Evolutionary conservation across 2,797 vertebrate genomes (phyloP).

Genomic region (Semaprochilodus insignis): DNA sequence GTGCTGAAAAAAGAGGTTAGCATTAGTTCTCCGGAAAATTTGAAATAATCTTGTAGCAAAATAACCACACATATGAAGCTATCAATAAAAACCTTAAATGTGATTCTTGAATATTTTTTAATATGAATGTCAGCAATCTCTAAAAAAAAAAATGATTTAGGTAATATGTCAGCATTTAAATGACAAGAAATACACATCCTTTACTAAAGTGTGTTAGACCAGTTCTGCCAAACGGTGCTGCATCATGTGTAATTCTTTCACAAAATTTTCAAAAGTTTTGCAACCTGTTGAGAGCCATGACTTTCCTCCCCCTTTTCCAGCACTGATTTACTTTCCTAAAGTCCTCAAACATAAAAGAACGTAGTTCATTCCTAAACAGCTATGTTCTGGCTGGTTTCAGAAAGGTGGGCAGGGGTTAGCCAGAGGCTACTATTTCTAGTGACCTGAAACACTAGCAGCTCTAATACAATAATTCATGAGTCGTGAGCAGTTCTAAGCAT

Average conservation of each 20-base stretch:
- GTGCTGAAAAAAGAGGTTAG: not conserved
- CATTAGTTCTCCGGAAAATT: not conserved
- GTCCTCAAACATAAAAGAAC: slow-evolving; percentile 57
- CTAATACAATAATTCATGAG: slow-evolving; percentile 66
- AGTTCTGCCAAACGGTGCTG: not conserved
- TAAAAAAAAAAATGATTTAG: not conserved
- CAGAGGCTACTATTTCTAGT: slow-evolving; percentile 66
- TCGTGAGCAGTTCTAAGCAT: slow-evolving; percentile 55
- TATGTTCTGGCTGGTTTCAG: slow-evolving; percentile 72
- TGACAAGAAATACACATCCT: not conserved
- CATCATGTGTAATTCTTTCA: not conserved
- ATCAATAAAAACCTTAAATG: not conserved
- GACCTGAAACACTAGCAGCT: slow-evolving; percentile 68
- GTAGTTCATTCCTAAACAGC: slow-evolving; percentile 70
- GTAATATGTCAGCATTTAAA: no score
- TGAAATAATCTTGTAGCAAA: not conserved
- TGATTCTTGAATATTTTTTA: not conserved
- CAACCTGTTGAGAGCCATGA: slow-evolving; percentile 51
- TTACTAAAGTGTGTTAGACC: not conserved
- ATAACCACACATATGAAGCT: not conserved
- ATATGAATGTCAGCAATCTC: not conserved
- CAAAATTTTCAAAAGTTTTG: not conserved
- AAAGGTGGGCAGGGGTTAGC: slow-evolving; percentile 67
- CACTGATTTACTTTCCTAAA: slow-evolving; percentile 61
- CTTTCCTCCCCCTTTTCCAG: slow-evolving; percentile 62